Evolutionary conservation across 92 coral and sea anemone species (phyloP).

Genomic region (Isaurus tuberculatus): DNA sequence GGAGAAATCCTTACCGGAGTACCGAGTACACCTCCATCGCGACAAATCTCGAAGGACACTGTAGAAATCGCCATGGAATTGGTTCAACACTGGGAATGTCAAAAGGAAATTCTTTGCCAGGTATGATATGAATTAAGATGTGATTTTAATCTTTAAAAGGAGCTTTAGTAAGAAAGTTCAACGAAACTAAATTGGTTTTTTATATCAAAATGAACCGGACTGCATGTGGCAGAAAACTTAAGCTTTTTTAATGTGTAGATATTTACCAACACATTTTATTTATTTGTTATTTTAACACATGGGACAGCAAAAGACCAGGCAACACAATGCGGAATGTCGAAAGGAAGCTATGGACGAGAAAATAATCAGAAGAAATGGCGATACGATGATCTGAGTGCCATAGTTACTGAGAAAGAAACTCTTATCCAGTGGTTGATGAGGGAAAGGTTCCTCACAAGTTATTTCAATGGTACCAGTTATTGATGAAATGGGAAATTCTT

Average conservation of each 20-base stretch:
- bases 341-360: conserved; percentile 39
- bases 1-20: conserved; percentile 48
- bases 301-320: conserved; percentile 9
- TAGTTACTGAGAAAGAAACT: conserved; percentile 40
- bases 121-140: conserved; percentile 38
- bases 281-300: background rate
- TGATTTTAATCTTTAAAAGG: too few species aligned
- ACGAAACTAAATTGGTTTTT: background rate
- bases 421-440: conserved; percentile 61
- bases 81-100: conserved; percentile 53
- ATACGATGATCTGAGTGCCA: conserved; percentile 40
- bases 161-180: background rate
- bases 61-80: conserved; percentile 47
- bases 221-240: conserved; percentile 11
- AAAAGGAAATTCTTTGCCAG: conserved; percentile 63
- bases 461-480: too few species aligned
- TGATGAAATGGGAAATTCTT: too few species aligned
- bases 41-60: conserved; percentile 34
- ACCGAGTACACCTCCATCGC: conserved; percentile 32
- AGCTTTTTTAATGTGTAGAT: conserved; percentile 19
- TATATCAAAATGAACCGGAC: conserved; percentile 3
- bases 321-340: conserved; percentile 29
- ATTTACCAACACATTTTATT: conserved; percentile 14
- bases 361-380: conserved; percentile 44
- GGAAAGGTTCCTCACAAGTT: too few species aligned